Percentiles rank a stretch among this genome's conserved stretches.
phyloP scores from a whole-genome alignment of 2,888 invertebrate genomes.

The Rapana venosa region DNA sequence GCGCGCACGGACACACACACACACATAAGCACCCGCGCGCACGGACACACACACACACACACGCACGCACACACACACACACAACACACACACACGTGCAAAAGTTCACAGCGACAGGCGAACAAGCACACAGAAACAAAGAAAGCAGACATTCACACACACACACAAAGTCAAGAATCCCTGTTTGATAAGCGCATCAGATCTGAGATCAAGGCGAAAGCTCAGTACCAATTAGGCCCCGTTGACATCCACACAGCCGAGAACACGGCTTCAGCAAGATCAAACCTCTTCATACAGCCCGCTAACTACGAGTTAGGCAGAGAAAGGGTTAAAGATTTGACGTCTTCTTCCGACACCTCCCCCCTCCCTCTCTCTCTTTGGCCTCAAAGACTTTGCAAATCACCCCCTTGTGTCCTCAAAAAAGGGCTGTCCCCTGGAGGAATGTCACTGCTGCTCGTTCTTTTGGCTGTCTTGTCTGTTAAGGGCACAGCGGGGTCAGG shows the following conservation, averaged over 20 bases:
- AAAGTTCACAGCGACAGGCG: too few relatives aligned
- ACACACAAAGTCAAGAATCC: not conserved
- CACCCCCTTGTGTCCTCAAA: not conserved
- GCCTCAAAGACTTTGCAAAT: too few relatives aligned
- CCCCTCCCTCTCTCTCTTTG: not conserved
- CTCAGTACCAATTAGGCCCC: not conserved
- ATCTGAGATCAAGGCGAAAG: conserved; percentile 13
- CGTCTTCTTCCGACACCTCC: not conserved
- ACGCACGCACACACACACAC: too few relatives aligned
- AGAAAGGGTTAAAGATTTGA: not conserved
- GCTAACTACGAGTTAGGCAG: not conserved
- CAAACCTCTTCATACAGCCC: not conserved
- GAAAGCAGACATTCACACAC: too few relatives aligned
- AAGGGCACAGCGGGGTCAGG: not conserved
- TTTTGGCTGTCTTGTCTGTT: not conserved
- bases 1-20: too few relatives aligned
- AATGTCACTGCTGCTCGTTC: not conserved
- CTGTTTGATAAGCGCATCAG: not conserved
- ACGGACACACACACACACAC: too few relatives aligned
- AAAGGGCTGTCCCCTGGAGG: conserved; percentile 9
- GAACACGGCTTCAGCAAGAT: not conserved
- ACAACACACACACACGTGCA: too few relatives aligned
- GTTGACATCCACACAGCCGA: not conserved
- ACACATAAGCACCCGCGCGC: too few relatives aligned
- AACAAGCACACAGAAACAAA: too few relatives aligned